phyloP scores from a whole-genome alignment of 2,888 invertebrate genomes.

The Melipona beecheii region DNA sequence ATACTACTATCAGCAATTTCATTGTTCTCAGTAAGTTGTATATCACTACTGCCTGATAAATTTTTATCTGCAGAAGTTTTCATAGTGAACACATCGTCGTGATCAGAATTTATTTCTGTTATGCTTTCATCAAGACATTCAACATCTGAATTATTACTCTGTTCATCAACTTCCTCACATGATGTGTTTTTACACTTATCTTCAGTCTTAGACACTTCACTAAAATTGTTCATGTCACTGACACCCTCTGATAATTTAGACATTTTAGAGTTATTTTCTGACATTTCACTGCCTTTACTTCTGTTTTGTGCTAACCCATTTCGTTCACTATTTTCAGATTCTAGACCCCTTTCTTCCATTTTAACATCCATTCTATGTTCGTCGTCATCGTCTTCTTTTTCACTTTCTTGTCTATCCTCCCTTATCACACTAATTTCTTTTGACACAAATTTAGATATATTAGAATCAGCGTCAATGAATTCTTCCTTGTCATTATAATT shows the following conservation, averaged over 20 bases:
- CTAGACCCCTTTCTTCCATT: conserved; percentile 55
- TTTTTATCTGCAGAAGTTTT: conserved; percentile 81
- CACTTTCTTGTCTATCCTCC: conserved; percentile 67
- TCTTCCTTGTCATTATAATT: conserved; percentile 79
- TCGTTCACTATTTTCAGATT: conserved; percentile 66
- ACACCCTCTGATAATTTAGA: conserved; percentile 78
- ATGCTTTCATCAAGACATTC: conserved; percentile 81
- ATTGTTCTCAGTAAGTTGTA: conserved; percentile 72
- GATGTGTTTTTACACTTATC: conserved; percentile 69
- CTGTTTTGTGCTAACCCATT: conserved; percentile 68
- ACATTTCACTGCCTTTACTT: conserved; percentile 58
- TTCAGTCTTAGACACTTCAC: conserved; percentile 80
- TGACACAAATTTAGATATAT: conserved; percentile 62
- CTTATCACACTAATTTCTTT: conserved; percentile 67
- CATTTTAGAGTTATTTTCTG: conserved; percentile 64
- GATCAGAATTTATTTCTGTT: conserved; percentile 77
- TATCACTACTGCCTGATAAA: conserved; percentile 70
- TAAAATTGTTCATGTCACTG: conserved; percentile 85
- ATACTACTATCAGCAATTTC: conserved; percentile 72
- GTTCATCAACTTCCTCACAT: conserved; percentile 78
- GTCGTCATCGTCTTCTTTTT: conserved; percentile 70
- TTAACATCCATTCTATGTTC: conserved; percentile 63
- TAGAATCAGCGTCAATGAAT: conserved; percentile 61
- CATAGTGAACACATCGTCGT: conserved; percentile 78
- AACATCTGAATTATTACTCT: conserved; percentile 80